Evolutionary conservation across 2,888 invertebrate species (phyloP).

Genomic region (Baronia brevicornis): DNA sequence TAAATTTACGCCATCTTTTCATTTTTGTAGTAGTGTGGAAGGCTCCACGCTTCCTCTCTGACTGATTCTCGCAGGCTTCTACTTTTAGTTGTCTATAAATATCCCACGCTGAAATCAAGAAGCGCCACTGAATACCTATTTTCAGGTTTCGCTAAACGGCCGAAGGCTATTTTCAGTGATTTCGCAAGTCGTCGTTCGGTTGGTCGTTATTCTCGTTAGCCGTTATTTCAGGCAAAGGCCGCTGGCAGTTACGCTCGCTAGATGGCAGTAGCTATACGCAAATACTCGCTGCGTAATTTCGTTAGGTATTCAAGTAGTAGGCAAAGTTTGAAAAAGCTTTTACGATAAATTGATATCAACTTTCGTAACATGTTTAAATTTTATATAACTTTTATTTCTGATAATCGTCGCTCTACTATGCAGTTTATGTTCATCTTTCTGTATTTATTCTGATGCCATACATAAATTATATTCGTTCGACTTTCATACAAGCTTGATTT

Average conservation of each 20-base stretch:
- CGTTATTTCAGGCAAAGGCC: conserved; percentile 36
- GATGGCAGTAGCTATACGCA: conserved; percentile 41
- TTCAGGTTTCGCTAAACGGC: too few relatives aligned
- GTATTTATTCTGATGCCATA: too few relatives aligned
- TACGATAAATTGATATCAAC: too few relatives aligned
- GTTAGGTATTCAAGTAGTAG: too few relatives aligned
- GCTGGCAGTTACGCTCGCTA: conserved; percentile 28
- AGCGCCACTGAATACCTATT: too few relatives aligned
- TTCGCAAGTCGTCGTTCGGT: conserved; percentile 30
- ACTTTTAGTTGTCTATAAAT: conserved; percentile 32
- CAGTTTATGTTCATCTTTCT: too few relatives aligned
- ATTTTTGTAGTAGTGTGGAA: conserved; percentile 35
- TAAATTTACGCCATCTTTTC: conserved; percentile 45
- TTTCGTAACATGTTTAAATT: too few relatives aligned
- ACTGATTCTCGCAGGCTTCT: conserved; percentile 50
- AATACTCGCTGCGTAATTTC: not conserved
- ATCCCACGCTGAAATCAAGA: conserved; percentile 36
- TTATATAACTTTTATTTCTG: too few relatives aligned
- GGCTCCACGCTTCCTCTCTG: conserved; percentile 46
- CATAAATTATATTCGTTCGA: too few relatives aligned
- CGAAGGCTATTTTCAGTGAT: conserved; percentile 40
- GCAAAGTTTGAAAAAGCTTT: too few relatives aligned
- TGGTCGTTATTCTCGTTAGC: conserved; percentile 55
- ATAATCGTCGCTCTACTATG: too few relatives aligned
- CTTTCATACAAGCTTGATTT: too few relatives aligned